Conservation (phyloP, 2,113 vertebrate genomes). For the Pavo muticus region DNA sequence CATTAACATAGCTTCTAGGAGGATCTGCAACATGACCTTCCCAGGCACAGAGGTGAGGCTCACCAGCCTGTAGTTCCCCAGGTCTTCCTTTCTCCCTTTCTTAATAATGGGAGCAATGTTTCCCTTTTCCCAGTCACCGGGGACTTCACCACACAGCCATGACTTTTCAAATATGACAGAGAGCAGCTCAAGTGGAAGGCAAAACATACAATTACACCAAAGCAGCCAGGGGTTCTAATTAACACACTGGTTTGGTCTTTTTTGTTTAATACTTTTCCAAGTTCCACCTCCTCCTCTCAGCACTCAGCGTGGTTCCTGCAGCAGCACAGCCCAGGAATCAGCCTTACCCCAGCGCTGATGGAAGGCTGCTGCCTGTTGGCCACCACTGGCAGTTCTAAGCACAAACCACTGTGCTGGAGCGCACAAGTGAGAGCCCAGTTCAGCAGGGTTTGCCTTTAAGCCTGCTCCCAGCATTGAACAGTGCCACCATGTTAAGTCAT, state of each 20-base stretch:
- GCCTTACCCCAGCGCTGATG: rapidly evolving
- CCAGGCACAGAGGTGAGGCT: too few species aligned
- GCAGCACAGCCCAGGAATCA: background rate
- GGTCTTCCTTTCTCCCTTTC: too few species aligned
- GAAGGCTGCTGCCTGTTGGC: background rate
- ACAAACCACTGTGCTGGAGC: rapidly evolving
- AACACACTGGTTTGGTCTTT: rapidly evolving
- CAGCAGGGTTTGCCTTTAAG: rapidly evolving
- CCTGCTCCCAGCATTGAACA: background rate
- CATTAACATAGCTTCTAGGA: too few species aligned
- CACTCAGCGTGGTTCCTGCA: rapidly evolving
- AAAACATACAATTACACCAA: background rate
- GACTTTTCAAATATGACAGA: too few species aligned
- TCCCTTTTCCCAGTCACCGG: too few species aligned
- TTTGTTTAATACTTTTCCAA: background rate
- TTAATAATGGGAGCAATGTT: too few species aligned
- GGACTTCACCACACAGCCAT: too few species aligned
- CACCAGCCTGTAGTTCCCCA: too few species aligned
- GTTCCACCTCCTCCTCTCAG: background rate
- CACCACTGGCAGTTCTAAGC: too few species aligned
- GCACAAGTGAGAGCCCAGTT: too few species aligned
- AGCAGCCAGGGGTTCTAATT: rapidly evolving
- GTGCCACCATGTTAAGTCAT: rapidly evolving
- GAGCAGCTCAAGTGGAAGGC: too few species aligned
- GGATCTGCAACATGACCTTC: too few species aligned